Conservation (phyloP, 1,140 invertebrate genomes). For the Brachionus sp. region DNA sequence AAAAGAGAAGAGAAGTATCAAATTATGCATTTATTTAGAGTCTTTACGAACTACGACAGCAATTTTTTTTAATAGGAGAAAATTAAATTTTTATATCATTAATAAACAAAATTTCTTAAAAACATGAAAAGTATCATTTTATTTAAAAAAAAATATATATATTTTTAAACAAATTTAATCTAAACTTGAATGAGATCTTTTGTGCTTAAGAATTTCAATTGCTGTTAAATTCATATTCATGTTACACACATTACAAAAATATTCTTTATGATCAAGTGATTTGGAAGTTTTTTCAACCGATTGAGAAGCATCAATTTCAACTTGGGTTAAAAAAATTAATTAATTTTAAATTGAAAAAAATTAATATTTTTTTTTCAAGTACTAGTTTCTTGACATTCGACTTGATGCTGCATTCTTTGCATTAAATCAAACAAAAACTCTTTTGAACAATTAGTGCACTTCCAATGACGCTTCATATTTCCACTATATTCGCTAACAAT, state of each 20-base stretch:
- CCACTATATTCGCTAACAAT: slow-evolving; percentile 25
- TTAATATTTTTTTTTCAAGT: background rate
- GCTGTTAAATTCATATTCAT: background rate
- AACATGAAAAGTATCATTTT: background rate
- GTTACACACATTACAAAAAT: slow-evolving; percentile 6
- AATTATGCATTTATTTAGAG: too few species aligned
- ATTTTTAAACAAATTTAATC: background rate
- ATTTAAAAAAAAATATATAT: background rate
- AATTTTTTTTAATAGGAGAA: background rate
- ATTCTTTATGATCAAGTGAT: background rate
- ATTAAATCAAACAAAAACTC: slow-evolving; percentile 3
- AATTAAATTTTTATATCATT: background rate
- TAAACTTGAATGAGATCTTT: slow-evolving; percentile 2
- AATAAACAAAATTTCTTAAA: background rate
- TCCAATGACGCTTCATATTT: slow-evolving; percentile 29
- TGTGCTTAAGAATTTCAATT: slow-evolving; percentile 41
- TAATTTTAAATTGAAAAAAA: background rate
- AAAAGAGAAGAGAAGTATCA: too few species aligned
- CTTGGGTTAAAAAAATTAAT: background rate
- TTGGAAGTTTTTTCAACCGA: background rate
- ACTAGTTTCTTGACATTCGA: slow-evolving; percentile 10
- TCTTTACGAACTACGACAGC: too few species aligned
- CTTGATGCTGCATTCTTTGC: slow-evolving; percentile 41
- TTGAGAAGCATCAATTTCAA: background rate
- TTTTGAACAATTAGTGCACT: slow-evolving; percentile 4